These are phyloP conservation scores for Microctonus hyperodae DNA, from an alignment of 2,888 invertebrate species.

Conservation along the genomic window DNA sequence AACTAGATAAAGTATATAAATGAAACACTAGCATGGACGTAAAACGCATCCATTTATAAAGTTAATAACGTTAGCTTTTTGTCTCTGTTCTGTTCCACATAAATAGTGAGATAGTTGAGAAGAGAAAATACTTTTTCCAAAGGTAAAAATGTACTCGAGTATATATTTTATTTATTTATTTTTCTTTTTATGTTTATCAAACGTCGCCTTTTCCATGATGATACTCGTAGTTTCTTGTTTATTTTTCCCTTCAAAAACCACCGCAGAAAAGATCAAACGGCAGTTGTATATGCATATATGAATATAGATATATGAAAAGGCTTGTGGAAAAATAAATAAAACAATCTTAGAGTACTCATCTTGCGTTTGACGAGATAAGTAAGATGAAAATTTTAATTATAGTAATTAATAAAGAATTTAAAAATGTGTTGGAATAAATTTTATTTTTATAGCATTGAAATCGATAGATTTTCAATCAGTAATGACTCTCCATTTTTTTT, in stretches of 20 bases:
- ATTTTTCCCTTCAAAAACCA: constrained; percentile 13
- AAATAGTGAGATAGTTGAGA: neutral
- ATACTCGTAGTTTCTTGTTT: constrained; percentile 17
- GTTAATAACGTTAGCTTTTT: constrained; percentile 47
- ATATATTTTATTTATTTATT: constrained; percentile 31
- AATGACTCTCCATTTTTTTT: neutral
- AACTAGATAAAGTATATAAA: constrained; percentile 33
- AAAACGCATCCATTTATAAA: constrained; percentile 47
- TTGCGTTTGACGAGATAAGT: neutral
- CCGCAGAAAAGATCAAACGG: constrained; percentile 22
- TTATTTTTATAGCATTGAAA: neutral
- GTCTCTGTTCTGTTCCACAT: neutral
- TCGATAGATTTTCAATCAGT: neutral
- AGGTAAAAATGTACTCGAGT: constrained; percentile 18
- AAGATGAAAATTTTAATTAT: neutral
- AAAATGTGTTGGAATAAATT: neutral
- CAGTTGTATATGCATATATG: neutral
- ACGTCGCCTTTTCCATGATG: constrained; percentile 8
- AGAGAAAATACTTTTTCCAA: neutral
- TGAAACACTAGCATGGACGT: constrained; percentile 30
- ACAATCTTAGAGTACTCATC: neutral
- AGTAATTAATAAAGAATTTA: neutral
- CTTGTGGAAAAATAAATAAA: constrained; percentile 17
- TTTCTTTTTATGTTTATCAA: constrained; percentile 1
- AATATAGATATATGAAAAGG: neutral